These are phyloP conservation scores for Pipistrellus pipistrellus DNA, from an alignment of 2,797 vertebrate species.

Conservation along the genomic window DNA sequence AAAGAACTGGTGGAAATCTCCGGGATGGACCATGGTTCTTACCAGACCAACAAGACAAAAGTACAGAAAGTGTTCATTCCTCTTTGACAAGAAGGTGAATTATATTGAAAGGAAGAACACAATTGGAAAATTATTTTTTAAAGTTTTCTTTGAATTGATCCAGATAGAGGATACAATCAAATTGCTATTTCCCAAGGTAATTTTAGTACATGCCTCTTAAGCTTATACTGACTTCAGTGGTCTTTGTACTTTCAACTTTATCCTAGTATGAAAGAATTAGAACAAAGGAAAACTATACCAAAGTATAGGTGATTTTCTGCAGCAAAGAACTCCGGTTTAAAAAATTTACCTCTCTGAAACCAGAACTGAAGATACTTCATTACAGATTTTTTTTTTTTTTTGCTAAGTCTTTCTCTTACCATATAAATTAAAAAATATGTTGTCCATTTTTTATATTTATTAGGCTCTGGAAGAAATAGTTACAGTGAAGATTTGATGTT, in stretches of 20 bases:
- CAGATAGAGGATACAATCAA: not conserved
- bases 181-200: not conserved
- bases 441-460: not conserved
- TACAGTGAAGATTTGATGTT: not conserved
- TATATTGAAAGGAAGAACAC: not conserved
- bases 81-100: not conserved
- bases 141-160: constrained; percentile 19
- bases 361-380: constrained; percentile 14
- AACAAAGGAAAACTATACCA: constrained; percentile 10
- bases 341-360: constrained; percentile 17
- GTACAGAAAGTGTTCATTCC: not conserved
- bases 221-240: not conserved
- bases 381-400: not conserved
- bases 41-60: not conserved
- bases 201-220: not conserved
- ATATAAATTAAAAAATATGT: not conserved
- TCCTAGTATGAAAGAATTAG: not conserved
- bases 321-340: constrained; percentile 1
- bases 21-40: not conserved
- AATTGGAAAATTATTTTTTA: not conserved
- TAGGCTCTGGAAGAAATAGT: not conserved
- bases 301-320: not conserved
- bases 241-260: not conserved
- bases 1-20: not conserved
- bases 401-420: constrained; percentile 21